A percentile compares a stretch with the other conserved stretches of the same genome.
Evolutionary conservation across 2,797 vertebrate species (phyloP).

Genomic region (Hypotaenidia okinawae): DNA sequence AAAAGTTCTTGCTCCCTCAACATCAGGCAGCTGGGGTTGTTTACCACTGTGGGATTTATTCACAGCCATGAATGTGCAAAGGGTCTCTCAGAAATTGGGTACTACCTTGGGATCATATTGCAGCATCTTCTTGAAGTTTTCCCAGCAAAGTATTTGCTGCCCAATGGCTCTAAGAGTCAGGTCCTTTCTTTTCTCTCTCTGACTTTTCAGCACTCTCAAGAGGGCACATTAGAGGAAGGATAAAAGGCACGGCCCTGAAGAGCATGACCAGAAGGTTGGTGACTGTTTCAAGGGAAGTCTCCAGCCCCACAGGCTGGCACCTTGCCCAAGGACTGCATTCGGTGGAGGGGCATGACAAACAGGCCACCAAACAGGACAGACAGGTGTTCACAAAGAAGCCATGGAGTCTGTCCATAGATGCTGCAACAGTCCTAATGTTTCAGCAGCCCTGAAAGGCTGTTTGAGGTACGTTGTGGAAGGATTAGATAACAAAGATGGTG

Average conservation of each 20-base stretch:
- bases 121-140: background rate
- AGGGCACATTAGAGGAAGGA: background rate
- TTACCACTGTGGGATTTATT: background rate
- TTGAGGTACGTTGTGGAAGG: background rate
- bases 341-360: fast-evolving
- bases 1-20: background rate
- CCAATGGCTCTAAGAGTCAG: background rate
- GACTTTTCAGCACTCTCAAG: background rate
- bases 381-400: background rate
- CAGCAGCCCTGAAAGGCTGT: background rate
- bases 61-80: background rate
- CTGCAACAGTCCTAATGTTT: background rate
- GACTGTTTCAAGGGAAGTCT: background rate
- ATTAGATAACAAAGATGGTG: background rate
- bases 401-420: background rate
- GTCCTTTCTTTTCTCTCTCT: background rate
- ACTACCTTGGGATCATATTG: background rate
- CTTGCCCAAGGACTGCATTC: background rate
- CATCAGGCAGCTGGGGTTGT: background rate
- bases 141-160: background rate
- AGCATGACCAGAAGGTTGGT: background rate
- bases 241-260: background rate
- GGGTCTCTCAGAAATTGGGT: background rate
- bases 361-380: fast-evolving
- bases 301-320: fast-evolving